Conservation (phyloP, 2,888 invertebrate genomes). For the Galeopsomyia nigrocyanea region DNA sequence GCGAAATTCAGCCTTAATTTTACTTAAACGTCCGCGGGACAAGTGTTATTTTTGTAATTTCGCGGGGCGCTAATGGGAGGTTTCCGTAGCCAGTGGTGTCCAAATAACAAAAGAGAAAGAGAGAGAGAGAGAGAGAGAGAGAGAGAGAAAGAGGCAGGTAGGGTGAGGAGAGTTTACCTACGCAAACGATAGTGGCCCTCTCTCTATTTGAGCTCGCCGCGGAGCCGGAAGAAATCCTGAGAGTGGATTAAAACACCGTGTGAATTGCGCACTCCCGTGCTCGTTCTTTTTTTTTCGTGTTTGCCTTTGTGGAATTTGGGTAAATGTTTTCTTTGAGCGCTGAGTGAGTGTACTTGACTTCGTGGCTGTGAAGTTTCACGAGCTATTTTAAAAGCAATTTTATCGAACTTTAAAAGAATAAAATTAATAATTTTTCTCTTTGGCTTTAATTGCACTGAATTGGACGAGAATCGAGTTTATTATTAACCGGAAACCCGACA, state of each 20-base stretch:
- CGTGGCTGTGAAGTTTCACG: no score
- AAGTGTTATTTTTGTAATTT: slow-evolving; percentile 66
- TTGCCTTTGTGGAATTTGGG: no score
- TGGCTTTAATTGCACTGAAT: no score
- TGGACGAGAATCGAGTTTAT: no score
- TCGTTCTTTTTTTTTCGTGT: background rate
- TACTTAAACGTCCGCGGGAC: slow-evolving; percentile 60
- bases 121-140: slow-evolving; percentile 3
- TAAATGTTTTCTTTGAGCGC: no score
- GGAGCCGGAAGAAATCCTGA: slow-evolving; percentile 39
- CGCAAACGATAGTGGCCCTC: slow-evolving; percentile 31
- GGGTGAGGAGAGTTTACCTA: slow-evolving; percentile 28
- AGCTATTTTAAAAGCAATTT: no score
- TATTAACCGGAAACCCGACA: no score
- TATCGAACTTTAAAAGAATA: no score
- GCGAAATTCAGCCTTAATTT: slow-evolving; percentile 64
- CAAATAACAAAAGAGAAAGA: slow-evolving; percentile 38
- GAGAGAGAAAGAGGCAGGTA: background rate
- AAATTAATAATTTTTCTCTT: no score
- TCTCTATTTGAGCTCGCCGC: slow-evolving; percentile 24
- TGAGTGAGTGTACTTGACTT: no score
- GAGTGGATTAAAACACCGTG: slow-evolving; percentile 41
- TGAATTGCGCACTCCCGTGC: background rate
- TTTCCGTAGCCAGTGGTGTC: background rate
- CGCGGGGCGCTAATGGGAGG: slow-evolving; percentile 56